Percentiles rank a stretch among this genome's conserved stretches.
phyloP scores from a whole-genome alignment of 1,140 invertebrate genomes.

The Phenacoccus solenopsis region DNA sequence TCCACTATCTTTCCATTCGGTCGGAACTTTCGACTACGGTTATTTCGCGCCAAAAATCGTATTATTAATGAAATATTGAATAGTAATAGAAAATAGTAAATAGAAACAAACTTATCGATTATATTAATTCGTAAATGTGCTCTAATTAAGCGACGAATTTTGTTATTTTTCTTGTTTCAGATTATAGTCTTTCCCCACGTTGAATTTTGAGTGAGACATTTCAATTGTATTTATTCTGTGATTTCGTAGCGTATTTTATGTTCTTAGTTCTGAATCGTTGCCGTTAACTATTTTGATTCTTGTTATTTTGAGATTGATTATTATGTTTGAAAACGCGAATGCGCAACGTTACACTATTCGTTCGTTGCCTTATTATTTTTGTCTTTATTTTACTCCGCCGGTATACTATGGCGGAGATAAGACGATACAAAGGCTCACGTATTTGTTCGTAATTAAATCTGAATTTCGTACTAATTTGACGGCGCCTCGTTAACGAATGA shows the following conservation, averaged over 20 bases:
- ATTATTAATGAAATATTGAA: no score
- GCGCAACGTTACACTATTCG: background rate
- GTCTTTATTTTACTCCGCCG: background rate
- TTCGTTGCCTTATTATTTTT: background rate
- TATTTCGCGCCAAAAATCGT: no score
- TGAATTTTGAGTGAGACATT: constrained; percentile 11
- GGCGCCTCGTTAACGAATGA: background rate
- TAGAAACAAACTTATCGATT: no score
- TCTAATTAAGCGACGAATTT: no score
- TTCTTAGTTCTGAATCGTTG: constrained; percentile 12
- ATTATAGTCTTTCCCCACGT: constrained; percentile 8
- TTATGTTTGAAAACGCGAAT: background rate
- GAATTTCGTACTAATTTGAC: background rate
- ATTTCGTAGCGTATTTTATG: constrained; percentile 6
- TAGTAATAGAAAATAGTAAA: no score
- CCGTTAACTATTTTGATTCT: constrained; percentile 8
- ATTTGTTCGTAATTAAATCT: constrained; percentile 3
- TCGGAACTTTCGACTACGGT: no score
- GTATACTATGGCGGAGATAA: background rate
- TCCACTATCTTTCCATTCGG: no score
- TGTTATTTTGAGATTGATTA: constrained; percentile 7
- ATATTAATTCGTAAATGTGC: no score
- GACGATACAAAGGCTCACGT: background rate
- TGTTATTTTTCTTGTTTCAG: constrained; percentile 7
- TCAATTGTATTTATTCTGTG: constrained; percentile 17